phyloP scores from a whole-genome alignment of 2,113 vertebrate species.

The Gopherus flavomarginatus region DNA sequence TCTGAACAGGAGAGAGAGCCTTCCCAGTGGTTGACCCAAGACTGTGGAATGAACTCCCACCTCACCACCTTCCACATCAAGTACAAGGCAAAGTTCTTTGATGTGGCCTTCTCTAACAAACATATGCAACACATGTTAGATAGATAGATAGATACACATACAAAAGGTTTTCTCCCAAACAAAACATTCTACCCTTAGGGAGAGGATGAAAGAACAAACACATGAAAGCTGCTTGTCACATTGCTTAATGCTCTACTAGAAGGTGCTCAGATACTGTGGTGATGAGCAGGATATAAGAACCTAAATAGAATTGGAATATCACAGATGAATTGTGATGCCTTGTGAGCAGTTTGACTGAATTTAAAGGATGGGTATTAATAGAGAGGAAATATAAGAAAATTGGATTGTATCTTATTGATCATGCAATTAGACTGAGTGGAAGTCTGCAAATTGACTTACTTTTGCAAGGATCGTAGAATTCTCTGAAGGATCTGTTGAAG shows the following conservation, averaged over 20 bases:
- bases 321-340: not conserved
- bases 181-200: not conserved
- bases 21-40: not conserved
- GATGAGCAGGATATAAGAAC: not conserved
- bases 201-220: not conserved
- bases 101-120: no score
- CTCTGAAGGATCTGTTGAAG: not conserved
- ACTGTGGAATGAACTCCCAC: not conserved
- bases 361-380: not conserved
- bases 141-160: not conserved
- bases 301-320: not conserved
- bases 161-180: not conserved
- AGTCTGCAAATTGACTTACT: not conserved
- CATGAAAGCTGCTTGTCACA: not conserved
- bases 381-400: not conserved
- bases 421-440: not conserved
- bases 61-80: not conserved
- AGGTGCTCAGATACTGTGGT: not conserved
- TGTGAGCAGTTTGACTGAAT: not conserved
- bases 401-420: not conserved
- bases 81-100: not conserved
- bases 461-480: not conserved
- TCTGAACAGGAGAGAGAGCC: not conserved
- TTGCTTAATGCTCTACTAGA: not conserved
- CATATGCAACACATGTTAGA: no score